Conservation (phyloP, 2,888 invertebrate species). For the Meliscaeva auricollis region DNA sequence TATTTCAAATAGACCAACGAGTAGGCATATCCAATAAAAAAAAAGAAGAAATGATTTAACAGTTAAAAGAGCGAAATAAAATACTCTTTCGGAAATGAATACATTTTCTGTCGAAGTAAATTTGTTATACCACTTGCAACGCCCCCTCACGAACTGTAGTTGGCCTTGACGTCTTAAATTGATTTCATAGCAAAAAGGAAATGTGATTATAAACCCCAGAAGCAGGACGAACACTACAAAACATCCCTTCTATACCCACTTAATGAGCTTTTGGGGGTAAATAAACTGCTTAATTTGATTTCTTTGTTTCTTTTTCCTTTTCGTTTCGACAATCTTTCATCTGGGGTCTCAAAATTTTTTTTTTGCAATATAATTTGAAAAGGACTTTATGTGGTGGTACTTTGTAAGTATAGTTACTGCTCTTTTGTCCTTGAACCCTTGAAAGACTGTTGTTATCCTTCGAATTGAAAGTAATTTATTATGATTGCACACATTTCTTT, state of each 20-base stretch:
- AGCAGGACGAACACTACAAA: constrained; percentile 1
- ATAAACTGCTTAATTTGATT: constrained; percentile 10
- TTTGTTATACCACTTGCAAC: not conserved
- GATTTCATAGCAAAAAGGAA: constrained; percentile 8
- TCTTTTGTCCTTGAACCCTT: constrained; percentile 19
- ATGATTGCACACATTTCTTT: constrained; percentile 31
- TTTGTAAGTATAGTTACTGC: not conserved
- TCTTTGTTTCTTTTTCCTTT: not conserved
- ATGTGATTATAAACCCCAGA: constrained; percentile 11
- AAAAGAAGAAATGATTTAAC: too few relatives aligned
- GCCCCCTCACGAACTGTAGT: not conserved
- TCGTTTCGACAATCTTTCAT: not conserved
- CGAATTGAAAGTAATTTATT: constrained; percentile 28
- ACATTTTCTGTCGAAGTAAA: too few relatives aligned
- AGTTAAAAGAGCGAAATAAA: not conserved
- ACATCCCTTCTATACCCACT: not conserved
- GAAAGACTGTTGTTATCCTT: constrained; percentile 23
- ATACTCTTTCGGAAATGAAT: not conserved
- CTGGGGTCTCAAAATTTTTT: not conserved
- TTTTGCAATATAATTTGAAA: not conserved
- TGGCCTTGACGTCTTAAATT: not conserved
- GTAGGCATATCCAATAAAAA: too few relatives aligned
- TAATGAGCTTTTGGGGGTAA: constrained; percentile 14
- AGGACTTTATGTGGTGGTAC: not conserved
- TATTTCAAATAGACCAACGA: not conserved